Evolutionary conservation across 2,113 vertebrate genomes (phyloP), one percentile per base, ranked within the genome.

Genomic region (Paralichthys olivaceus): DNA sequence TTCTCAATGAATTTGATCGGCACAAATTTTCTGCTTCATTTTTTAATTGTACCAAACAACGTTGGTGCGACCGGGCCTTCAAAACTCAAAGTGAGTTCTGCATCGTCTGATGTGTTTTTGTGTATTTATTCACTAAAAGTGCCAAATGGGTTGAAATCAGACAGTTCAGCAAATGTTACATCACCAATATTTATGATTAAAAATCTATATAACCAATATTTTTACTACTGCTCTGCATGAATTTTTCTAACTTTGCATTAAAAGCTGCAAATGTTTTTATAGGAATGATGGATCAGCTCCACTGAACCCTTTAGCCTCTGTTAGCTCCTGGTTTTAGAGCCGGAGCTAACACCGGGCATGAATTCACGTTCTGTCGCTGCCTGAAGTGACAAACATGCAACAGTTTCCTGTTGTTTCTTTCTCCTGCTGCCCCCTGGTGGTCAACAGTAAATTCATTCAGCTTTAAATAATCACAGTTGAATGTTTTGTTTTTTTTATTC

Each of bases 91-190:
- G 37, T 40, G 29, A 32, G 9, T 23, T 57, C 29, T 61, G 55
- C 56, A 51, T 63, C 12, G n/a, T 51, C 58, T 11, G 29, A 53
- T 20, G 47, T 66, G 49, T 43, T 40, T 78, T 74, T 15, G 45
- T 61, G 49, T 51, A 57, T 78, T 71, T 55, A 56, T 58, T 77
- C 43, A 59, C 68, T 64, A 8, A 66, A 83, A 87, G 84, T 91
- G 90, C 82, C 86, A 90, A 80, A 29, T 29, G 28, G 28, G 28
- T 29, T 29, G 28, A 84, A 55, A 2, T 68, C 4, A 53, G 22
- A 69, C 9, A 2, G 58, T 79, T 61, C 60, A 79, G 70, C 55
- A 66, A 69, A 51, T 2, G 47, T 69, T 60, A n/a, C 29, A 53
- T 65, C 43, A 51, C 20, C 15, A 29, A 45, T 29, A 14, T 17